Percentiles rank a stretch among this genome's conserved stretches.
Evolutionary conservation across 1,140 invertebrate species (phyloP).

Genomic region (Drosophila mojavensis): DNA sequence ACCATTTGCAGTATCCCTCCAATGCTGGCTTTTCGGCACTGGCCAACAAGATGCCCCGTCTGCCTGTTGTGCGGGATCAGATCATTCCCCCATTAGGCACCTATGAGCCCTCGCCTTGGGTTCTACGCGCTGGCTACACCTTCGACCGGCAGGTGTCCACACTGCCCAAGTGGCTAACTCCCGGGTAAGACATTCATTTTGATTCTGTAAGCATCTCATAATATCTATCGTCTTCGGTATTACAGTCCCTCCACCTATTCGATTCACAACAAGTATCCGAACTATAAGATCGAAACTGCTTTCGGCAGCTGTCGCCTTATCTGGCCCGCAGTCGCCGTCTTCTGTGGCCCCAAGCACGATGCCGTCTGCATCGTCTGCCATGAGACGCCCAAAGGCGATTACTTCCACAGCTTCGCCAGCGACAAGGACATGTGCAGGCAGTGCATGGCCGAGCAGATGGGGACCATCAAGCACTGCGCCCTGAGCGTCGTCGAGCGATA

Average conservation of each 20-base stretch:
- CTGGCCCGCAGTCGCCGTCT: conserved; percentile 64
- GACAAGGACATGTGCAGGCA: conserved; percentile 73
- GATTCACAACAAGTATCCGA: conserved; percentile 42
- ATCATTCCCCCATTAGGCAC: conserved; percentile 55
- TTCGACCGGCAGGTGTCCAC: conserved; percentile 38
- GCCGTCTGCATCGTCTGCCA: conserved; percentile 54
- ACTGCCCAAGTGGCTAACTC: conserved; percentile 59
- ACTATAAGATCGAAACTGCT: conserved; percentile 51
- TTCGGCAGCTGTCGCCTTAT: conserved; percentile 60
- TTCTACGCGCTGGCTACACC: conserved; percentile 36
- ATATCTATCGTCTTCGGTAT: not conserved
- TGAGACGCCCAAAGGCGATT: conserved; percentile 62
- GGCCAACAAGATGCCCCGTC: conserved; percentile 64
- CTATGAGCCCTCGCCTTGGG: conserved; percentile 45
- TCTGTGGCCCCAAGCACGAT: conserved; percentile 54
- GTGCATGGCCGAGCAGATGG: conserved; percentile 56
- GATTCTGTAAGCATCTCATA: not conserved
- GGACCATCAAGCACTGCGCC: conserved; percentile 51
- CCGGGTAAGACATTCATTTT: conserved; percentile 50
- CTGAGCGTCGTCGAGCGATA: conserved; percentile 59
- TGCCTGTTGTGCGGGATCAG: conserved; percentile 28
- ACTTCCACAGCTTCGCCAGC: conserved; percentile 64
- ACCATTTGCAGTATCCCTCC: conserved; percentile 60
- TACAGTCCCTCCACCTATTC: conserved; percentile 64
- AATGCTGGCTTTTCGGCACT: conserved; percentile 68